Conservation (phyloP, 1,140 invertebrate genomes). For the Eupristina koningsbergeri region DNA sequence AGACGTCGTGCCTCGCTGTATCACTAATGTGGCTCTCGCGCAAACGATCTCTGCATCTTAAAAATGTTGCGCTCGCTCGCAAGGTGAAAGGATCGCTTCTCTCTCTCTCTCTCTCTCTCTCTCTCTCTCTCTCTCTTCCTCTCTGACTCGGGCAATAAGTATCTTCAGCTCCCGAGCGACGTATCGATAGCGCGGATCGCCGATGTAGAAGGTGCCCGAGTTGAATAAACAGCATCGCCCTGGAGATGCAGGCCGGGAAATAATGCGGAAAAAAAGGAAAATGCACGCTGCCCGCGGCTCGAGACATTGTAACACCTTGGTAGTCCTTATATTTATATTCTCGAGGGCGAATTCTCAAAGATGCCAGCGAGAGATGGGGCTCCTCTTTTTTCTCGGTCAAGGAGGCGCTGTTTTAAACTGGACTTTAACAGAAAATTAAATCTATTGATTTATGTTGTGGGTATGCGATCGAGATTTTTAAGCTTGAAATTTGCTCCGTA, state of each 20-base stretch:
- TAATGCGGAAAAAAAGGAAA: background rate
- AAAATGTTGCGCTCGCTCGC: constrained; percentile 20
- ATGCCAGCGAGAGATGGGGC: background rate
- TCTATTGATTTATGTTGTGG: background rate
- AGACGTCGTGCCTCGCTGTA: constrained; percentile 38
- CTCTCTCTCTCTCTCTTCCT: background rate
- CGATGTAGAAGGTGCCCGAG: no score
- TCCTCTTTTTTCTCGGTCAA: background rate
- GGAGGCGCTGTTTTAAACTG: background rate
- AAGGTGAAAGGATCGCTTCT: constrained; percentile 37
- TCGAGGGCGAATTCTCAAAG: constrained; percentile 9
- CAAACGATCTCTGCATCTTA: background rate
- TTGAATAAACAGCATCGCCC: no score
- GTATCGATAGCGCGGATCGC: constrained; percentile 15
- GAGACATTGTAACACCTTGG: no score
- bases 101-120: background rate
- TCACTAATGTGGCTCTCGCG: constrained; percentile 14
- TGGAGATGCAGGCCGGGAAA: background rate
- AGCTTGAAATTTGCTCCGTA: background rate
- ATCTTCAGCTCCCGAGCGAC: background rate
- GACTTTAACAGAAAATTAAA: constrained; percentile 38
- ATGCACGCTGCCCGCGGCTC: background rate
- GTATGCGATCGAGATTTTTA: background rate
- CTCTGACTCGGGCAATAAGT: background rate
- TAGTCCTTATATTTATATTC: background rate